Percentiles rank a stretch among this genome's conserved stretches.
phyloP scores from a whole-genome alignment of 1,140 invertebrate genomes.

The Tribolium castaneum region DNA sequence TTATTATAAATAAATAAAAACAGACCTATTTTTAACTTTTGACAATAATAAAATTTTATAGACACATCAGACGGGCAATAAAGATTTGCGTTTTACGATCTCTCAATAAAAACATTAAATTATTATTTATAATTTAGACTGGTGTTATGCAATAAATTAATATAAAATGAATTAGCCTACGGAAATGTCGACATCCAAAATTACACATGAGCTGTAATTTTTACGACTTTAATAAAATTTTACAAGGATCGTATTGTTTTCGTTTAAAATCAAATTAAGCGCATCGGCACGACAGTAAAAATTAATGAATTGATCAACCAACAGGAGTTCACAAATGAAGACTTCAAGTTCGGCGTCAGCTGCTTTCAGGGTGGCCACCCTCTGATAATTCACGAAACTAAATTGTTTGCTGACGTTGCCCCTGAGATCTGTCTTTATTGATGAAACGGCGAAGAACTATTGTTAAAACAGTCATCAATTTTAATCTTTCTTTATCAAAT shows the following conservation, averaged over 20 bases:
- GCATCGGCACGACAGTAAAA: not conserved
- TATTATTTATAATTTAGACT: slow-evolving; percentile 31
- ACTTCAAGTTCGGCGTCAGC: not conserved
- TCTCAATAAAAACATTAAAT: slow-evolving; percentile 37
- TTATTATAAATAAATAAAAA: slow-evolving; percentile 7
- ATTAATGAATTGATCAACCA: not conserved
- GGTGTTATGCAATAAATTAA: slow-evolving; percentile 20
- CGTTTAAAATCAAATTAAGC: not conserved
- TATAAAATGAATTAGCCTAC: slow-evolving; percentile 18
- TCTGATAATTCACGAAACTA: slow-evolving; percentile 22
- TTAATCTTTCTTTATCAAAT: slow-evolving; percentile 38
- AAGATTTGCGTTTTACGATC: slow-evolving; percentile 36
- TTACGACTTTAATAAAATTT: slow-evolving; percentile 24
- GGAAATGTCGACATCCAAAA: not conserved
- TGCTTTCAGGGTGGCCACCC: slow-evolving; percentile 31
- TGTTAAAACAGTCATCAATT: slow-evolving; percentile 32
- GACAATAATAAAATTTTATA: slow-evolving; percentile 37
- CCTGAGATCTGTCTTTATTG: slow-evolving; percentile 39
- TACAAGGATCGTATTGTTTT: slow-evolving; percentile 5
- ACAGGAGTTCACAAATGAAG: not conserved
- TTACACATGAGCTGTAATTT: slow-evolving; percentile 19
- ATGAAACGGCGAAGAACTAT: slow-evolving; percentile 30
- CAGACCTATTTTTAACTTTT: slow-evolving; percentile 1
- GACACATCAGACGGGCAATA: slow-evolving; percentile 29
- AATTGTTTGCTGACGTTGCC: slow-evolving; percentile 42